Percentiles rank a stretch among this genome's conserved stretches.
phyloP scores from a whole-genome alignment of 2,888 invertebrate genomes.

The Stenoptilia bipunctidactyla region DNA sequence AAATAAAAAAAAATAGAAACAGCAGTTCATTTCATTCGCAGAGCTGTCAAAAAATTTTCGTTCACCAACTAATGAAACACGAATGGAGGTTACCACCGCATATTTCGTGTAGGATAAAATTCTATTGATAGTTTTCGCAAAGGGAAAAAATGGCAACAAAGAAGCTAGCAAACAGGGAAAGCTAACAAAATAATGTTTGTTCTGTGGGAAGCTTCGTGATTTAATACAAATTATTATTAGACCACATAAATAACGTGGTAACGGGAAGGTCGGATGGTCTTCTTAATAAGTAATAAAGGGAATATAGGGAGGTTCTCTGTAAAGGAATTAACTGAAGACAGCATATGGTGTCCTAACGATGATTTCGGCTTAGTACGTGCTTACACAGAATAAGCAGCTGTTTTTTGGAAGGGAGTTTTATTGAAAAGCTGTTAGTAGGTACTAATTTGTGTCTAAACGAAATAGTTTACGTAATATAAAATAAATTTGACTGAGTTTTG shows the following conservation, averaged over 20 bases:
- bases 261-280: slow-evolving; percentile 38
- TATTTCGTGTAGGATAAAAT: slow-evolving; percentile 5
- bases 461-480: too few species aligned
- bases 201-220: slow-evolving; percentile 60
- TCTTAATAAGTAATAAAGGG: slow-evolving; percentile 71
- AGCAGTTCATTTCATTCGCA: slow-evolving; percentile 9
- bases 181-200: slow-evolving; percentile 66
- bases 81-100: background rate
- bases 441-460: too few species aligned
- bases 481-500: too few species aligned
- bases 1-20: too few species aligned
- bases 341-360: slow-evolving; percentile 37
- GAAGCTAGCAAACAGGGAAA: slow-evolving; percentile 66
- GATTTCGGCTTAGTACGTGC: background rate
- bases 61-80: slow-evolving; percentile 24
- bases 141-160: slow-evolving; percentile 23
- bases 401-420: too few species aligned
- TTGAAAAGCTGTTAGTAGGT: too few species aligned
- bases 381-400: too few species aligned
- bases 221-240: slow-evolving; percentile 73
- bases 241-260: slow-evolving; percentile 65
- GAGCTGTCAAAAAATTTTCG: slow-evolving; percentile 20
- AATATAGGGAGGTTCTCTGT: slow-evolving; percentile 49
- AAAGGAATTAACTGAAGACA: slow-evolving; percentile 47
- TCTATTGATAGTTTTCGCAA: slow-evolving; percentile 2